Evolutionary conservation across 2,113 vertebrate species (phyloP).

Genomic region (Gasterosteus nipponicus): DNA sequence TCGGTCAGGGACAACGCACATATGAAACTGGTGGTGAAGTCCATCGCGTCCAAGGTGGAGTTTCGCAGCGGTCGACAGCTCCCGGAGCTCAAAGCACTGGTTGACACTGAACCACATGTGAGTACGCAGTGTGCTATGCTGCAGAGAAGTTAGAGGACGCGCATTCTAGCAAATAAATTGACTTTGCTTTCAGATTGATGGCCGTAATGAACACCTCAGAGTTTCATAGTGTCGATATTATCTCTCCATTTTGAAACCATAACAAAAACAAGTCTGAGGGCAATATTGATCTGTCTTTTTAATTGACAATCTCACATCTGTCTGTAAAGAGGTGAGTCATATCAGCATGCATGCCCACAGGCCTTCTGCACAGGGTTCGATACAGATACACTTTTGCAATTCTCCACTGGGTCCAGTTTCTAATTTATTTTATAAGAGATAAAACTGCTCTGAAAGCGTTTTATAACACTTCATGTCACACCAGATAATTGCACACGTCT

Average conservation of each 20-base stretch:
- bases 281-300: conserved; percentile 40
- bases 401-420: conserved; percentile 21
- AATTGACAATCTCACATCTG: conserved; percentile 42
- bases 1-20: conserved; percentile 84
- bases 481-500: conserved; percentile 54
- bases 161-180: neutral
- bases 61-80: conserved; percentile 83
- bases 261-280: conserved; percentile 9
- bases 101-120: conserved; percentile 89
- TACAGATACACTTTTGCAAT: conserved; percentile 7
- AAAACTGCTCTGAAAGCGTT: conserved; percentile 47
- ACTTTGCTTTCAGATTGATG: neutral
- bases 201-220: conserved; percentile 8
- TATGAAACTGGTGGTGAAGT: conserved; percentile 86
- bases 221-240: conserved; percentile 15
- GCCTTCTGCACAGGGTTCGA: conserved; percentile 15
- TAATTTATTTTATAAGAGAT: conserved; percentile 61
- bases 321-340: conserved; percentile 35
- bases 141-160: neutral
- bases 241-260: conserved; percentile 17
- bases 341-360: conserved; percentile 34
- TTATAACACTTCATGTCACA: conserved; percentile 38
- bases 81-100: conserved; percentile 84
- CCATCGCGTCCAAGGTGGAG: conserved; percentile 86
- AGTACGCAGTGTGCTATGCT: conserved; percentile 67